phyloP scores from a whole-genome alignment of 2,888 invertebrate genomes.

The Shargacucullia verbasci region DNA sequence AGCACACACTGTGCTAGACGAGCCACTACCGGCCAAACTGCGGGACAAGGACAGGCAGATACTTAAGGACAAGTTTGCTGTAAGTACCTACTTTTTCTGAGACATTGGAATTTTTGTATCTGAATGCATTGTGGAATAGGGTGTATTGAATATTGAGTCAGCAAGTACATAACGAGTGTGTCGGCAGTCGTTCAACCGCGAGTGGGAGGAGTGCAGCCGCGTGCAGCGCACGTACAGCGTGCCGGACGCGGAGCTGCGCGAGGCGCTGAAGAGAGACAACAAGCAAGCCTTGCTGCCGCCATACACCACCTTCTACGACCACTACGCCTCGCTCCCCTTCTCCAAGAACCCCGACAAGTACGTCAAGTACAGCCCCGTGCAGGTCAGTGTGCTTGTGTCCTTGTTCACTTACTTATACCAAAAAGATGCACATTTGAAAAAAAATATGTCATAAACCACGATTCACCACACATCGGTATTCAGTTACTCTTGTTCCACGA shows the following conservation, averaged over 20 bases:
- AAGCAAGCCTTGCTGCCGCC: conserved; percentile 96
- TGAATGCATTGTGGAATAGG: no score
- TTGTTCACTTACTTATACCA: no score
- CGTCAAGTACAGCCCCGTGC: conserved; percentile 95
- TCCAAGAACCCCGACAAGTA: conserved; percentile 98
- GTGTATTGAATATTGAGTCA: no score
- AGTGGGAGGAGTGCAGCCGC: conserved; percentile 96
- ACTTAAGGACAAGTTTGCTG: conserved; percentile 96
- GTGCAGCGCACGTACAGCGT: conserved; percentile 97
- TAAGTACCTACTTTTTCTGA: conserved; percentile 77
- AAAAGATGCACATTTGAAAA: no score
- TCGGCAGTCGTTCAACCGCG: conserved; percentile 98
- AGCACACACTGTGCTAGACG: conserved; percentile 92
- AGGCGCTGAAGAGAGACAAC: conserved; percentile 96
- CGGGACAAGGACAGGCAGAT: conserved; percentile 95
- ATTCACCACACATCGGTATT: no score
- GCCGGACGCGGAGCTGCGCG: conserved; percentile 96
- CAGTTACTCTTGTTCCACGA: no score
- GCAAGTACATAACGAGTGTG: no score
- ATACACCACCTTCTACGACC: conserved; percentile 94
- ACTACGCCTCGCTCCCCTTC: conserved; percentile 93
- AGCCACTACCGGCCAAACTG: conserved; percentile 91
- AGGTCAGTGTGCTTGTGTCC: conserved; percentile 84
- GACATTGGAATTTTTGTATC: no score
- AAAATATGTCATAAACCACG: no score